Base-by-base conservation (phyloP, 2,888 invertebrate genomes). In the Cosmia pyralina region DNA sequence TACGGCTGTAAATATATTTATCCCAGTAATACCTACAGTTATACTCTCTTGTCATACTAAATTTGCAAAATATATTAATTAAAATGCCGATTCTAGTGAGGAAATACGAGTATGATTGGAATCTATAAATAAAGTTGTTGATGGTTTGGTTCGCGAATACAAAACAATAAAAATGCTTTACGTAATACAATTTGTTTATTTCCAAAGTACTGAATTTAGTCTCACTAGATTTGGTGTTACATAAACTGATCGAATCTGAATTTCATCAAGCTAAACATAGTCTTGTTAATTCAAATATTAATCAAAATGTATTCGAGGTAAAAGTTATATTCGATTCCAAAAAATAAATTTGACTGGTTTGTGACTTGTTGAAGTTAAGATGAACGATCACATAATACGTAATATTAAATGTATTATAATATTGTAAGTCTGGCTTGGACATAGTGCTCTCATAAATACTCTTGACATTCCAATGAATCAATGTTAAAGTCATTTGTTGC, bases 191-290 rank as follows among this genome's bases (percentile, higher is more conserved):
- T 78, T 73, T 77, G 57, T 75, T 75, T 73, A 66, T 71, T 77
- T 63, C 60, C 60, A 70, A 72, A 50, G 58, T 57, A 44, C 52
- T 66, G 44, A 44, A 34, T 70, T 52, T 72, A 55, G 52, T 73
- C 77, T 82, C 75, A 79, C 80, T 72, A 82, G 79, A 81, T 78
- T 86, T 82, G 28, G 79, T 81, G 64, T 82, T 86, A 80, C 62
- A 75, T 82, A 83, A 75, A 68, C 63, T 74, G 75, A 69, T 81
- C 79, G 62, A 72, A 69, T 83, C 80, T 78, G 41, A 81, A 87
- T 87, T 87, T 83, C 77, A 83, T 28, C 80, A 81, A 80, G 71
- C 46, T 48, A 64, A 73, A n/a, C 50, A 48, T 57, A 60, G 15
- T 22, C 44, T 28, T 50, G 19, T 48, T 63, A 13, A 59, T 60